Conservation (phyloP, 2,797 vertebrate genomes). For the Lepilemur ruficaudatus region DNA sequence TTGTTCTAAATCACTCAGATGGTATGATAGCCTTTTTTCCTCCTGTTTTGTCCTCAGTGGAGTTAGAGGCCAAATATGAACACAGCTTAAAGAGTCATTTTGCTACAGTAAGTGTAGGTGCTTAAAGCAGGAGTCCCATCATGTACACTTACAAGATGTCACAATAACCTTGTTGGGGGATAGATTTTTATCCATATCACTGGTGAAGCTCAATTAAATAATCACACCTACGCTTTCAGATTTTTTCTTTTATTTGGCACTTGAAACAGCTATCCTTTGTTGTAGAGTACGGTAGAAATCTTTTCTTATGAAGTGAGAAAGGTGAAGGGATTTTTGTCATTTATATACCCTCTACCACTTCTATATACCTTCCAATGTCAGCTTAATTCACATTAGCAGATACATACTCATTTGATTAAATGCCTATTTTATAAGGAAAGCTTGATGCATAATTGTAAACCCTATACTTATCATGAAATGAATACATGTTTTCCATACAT, state of each 20-base stretch:
- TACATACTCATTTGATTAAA: not conserved
- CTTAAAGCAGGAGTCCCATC: not conserved
- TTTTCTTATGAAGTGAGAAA: not conserved
- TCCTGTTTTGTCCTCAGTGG: not conserved
- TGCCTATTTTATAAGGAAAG: not conserved
- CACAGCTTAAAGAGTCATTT: constrained; percentile 20
- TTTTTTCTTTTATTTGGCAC: not conserved
- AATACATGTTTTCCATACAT: not conserved
- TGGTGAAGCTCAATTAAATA: constrained; percentile 11
- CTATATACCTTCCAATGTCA: not conserved
- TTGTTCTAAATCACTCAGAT: constrained; percentile 45
- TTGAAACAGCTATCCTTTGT: not conserved
- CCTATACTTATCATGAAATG: not conserved
- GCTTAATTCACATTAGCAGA: not conserved
- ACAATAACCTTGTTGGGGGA: not conserved
- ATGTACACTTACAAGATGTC: not conserved
- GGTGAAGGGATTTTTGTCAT: not conserved
- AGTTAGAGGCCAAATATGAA: constrained; percentile 42
- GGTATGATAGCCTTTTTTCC: not conserved
- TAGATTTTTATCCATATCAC: not conserved
- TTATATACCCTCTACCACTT: not conserved
- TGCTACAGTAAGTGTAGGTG: not conserved
- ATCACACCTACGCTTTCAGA: not conserved
- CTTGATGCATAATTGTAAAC: not conserved
- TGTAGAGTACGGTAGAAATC: not conserved